Percentiles rank a stretch among this genome's conserved stretches.
Conservation (phyloP, 2,797 vertebrate species). For the Atherinosoma microstoma region DNA sequence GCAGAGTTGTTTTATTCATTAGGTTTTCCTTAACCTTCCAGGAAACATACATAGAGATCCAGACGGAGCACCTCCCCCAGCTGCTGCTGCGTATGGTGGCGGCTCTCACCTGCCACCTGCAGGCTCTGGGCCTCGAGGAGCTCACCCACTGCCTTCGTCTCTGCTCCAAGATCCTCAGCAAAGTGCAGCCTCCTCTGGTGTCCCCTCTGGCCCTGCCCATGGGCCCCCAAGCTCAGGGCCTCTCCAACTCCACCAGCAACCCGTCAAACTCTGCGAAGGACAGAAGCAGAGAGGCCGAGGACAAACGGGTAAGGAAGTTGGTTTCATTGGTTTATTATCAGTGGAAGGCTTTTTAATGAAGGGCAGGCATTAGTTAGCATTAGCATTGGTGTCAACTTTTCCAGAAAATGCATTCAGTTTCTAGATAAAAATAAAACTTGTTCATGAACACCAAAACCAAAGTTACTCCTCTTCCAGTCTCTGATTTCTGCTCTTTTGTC, state of each 20-base stretch:
- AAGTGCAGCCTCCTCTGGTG: constrained; percentile 94
- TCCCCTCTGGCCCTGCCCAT: constrained; percentile 86
- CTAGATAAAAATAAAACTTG: constrained; percentile 6
- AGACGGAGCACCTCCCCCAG: constrained; percentile 98
- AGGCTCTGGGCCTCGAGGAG: constrained; percentile 88
- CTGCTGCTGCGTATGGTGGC: constrained; percentile 95
- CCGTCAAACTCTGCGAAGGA: constrained; percentile 79
- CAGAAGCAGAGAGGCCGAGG: constrained; percentile 77
- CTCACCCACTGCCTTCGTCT: constrained; percentile 95
- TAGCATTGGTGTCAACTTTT: background rate
- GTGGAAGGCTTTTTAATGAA: background rate
- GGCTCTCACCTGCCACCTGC: constrained; percentile 92
- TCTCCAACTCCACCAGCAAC: constrained; percentile 72
- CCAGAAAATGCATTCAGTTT: background rate
- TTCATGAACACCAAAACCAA: constrained; percentile 3
- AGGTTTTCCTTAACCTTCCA: constrained; percentile 55
- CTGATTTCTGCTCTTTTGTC: constrained; percentile 6
- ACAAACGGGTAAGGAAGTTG: constrained; percentile 83
- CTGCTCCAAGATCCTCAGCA: constrained; percentile 99
- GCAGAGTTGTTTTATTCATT: constrained; percentile 1
- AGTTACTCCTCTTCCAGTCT: constrained; percentile 2
- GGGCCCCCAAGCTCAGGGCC: constrained; percentile 72
- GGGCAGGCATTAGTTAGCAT: background rate
- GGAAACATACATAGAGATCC: constrained; percentile 99
- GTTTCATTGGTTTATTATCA: background rate